These are phyloP conservation scores for Petromus typicus DNA, from an alignment of 2,113 vertebrate species.

Conservation along the genomic window DNA sequence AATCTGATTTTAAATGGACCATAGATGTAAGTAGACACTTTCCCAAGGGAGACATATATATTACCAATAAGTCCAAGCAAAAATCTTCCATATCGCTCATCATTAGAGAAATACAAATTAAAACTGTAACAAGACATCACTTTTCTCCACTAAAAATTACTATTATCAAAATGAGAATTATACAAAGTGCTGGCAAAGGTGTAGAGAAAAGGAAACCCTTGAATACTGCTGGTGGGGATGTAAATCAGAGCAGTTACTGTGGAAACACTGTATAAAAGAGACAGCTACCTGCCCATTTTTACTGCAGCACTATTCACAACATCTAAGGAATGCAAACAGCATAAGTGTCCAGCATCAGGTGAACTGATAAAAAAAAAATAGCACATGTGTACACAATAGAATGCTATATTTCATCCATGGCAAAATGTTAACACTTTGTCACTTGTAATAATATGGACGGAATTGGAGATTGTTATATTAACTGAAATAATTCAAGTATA, in stretches of 20 bases:
- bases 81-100: background rate
- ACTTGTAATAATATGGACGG: background rate
- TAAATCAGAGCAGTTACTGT: background rate
- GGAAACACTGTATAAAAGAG: background rate
- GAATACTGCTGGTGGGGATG: background rate
- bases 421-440: background rate
- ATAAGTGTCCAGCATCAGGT: background rate
- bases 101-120: background rate
- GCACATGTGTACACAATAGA: background rate
- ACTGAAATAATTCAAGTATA: background rate
- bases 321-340: background rate
- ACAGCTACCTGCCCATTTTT: background rate
- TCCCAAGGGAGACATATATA: background rate
- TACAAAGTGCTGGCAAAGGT: background rate
- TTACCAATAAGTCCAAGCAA: background rate
- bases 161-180: background rate
- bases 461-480: background rate
- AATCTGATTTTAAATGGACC: background rate
- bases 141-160: background rate
- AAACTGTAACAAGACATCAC: background rate
- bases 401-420: background rate
- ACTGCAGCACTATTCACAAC: background rate
- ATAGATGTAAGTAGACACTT: background rate
- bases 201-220: background rate
- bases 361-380: background rate